A percentile compares a stretch with the other conserved stretches of the same genome.
These are phyloP conservation scores for Pelodytes ibericus DNA, from an alignment of 2,797 vertebrate species.

Conservation along the genomic window DNA sequence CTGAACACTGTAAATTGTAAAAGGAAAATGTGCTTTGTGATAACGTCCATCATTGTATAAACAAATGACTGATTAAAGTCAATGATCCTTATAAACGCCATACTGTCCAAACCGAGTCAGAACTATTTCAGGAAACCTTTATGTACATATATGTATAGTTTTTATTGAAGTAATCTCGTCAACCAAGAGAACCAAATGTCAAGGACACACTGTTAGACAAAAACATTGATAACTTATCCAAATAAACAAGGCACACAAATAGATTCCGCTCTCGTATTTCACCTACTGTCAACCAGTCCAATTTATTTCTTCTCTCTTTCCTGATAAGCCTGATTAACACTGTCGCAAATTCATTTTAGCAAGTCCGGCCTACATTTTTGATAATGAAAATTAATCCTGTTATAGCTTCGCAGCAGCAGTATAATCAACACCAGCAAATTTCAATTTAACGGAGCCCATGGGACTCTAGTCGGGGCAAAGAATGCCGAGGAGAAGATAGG, in stretches of 20 bases:
- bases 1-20: no score
- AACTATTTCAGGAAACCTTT: not conserved
- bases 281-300: conserved; percentile 4
- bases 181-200: conserved; percentile 31
- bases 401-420: conserved; percentile 37
- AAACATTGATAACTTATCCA: conserved; percentile 41
- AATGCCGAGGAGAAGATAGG: not conserved
- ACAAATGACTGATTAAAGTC: no score
- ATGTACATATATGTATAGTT: conserved; percentile 13
- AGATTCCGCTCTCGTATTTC: not conserved
- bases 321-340: conserved; percentile 31
- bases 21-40: no score
- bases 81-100: no score
- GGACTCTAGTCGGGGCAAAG: fast-evolving
- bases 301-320: conserved; percentile 20
- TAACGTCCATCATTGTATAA: no score
- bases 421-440: not conserved
- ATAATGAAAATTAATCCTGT: conserved; percentile 5
- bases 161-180: conserved; percentile 49
- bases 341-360: conserved; percentile 30
- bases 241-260: conserved; percentile 39
- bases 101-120: no score
- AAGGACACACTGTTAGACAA: conserved; percentile 39
- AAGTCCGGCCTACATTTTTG: not conserved
- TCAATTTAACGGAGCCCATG: conserved; percentile 19